Base-by-base conservation (phyloP, 2,888 invertebrate species). In the Glaucopsyche alexis region DNA sequence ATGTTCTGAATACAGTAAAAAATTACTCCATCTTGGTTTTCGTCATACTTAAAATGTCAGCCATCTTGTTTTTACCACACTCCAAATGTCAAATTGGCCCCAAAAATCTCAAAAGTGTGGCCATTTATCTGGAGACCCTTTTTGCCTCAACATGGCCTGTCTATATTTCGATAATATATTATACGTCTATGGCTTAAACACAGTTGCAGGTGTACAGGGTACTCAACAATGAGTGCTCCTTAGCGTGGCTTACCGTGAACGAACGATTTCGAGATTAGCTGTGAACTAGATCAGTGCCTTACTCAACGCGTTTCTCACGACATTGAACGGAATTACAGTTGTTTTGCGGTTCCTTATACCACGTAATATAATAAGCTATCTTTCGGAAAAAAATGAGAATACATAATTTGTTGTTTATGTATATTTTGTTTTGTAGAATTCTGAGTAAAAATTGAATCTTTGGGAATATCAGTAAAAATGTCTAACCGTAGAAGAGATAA, bases 301-400 rank as follows among this genome's bases (percentile, higher is more conserved):
- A 85, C 89, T 83, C 89, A 86, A 85, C 85, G 80, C 77, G 83
- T 90, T 72, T 92, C 91, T 85, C 92, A 92, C 91, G 91, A 88
- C 91, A 91, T 91, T 91, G 91, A 85, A 86, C 82, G 80, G 85
- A 90, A 90, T 90, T 87, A 88, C 89, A 82, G 87, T 88, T 88
- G 89, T 89, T 29, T 87, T 84, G 80, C 81, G 78, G 80, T 78
- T 79, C 78, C 79, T 76, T 70, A 69, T 16, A 50, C 60, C 65
- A 42, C 45, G 40, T 47, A 71, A 38, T 69, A 60, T 64, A 72
- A 72, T 76, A 74, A 73, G 55, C 71, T 71, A 71, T 66, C 38
- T 72, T 45, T 72, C 40, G n/a, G 71, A 42, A 71, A 60, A 60
- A 29, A 29, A 0, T 13, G 29, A 29, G 14, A 60, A 60, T 60